phyloP scores from a whole-genome alignment of 2,113 vertebrate genomes.

The Montifringilla adamsi region DNA sequence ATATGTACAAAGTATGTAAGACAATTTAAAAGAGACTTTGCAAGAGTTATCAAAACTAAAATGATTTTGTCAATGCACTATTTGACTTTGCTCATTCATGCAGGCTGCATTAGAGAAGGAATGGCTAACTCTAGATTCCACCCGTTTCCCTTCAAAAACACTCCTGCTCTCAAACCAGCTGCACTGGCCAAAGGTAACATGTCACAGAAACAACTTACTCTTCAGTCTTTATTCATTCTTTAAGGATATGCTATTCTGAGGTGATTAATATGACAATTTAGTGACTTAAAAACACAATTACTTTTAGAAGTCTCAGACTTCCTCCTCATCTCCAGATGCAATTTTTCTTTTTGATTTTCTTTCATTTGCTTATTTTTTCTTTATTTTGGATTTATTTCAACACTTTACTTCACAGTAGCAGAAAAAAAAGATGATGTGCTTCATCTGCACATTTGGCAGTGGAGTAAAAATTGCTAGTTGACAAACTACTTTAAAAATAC shows the following conservation, averaged over 20 bases:
- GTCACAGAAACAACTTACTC: slow-evolving; percentile 67
- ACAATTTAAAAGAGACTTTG: slow-evolving; percentile 36
- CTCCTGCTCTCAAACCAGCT: slow-evolving; percentile 67
- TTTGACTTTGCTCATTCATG: slow-evolving; percentile 59
- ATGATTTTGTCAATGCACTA: slow-evolving; percentile 38
- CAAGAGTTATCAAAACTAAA: slow-evolving; percentile 49
- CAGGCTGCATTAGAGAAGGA: slow-evolving; percentile 80
- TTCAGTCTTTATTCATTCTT: slow-evolving; percentile 71
- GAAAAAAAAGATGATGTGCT: slow-evolving; percentile 70
- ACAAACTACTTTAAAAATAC: slow-evolving; percentile 72
- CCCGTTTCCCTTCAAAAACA: slow-evolving; percentile 71
- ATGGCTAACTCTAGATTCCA: slow-evolving; percentile 74
- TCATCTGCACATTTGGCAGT: slow-evolving; percentile 80
- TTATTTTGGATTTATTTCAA: slow-evolving; percentile 88
- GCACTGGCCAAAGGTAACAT: slow-evolving; percentile 85
- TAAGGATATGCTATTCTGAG: slow-evolving; percentile 65
- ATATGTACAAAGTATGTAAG: not conserved
- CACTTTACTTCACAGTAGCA: slow-evolving; percentile 85
- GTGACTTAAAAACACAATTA: slow-evolving; percentile 86
- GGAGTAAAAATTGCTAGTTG: slow-evolving; percentile 73
- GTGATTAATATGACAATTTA: slow-evolving; percentile 86
- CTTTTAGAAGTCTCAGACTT: slow-evolving; percentile 82
- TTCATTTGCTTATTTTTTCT: slow-evolving; percentile 78
- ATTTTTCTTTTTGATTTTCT: slow-evolving; percentile 84
- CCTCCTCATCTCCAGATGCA: slow-evolving; percentile 84